Conservation (phyloP, 2,888 invertebrate genomes). For the Ophion slaviceki region DNA sequence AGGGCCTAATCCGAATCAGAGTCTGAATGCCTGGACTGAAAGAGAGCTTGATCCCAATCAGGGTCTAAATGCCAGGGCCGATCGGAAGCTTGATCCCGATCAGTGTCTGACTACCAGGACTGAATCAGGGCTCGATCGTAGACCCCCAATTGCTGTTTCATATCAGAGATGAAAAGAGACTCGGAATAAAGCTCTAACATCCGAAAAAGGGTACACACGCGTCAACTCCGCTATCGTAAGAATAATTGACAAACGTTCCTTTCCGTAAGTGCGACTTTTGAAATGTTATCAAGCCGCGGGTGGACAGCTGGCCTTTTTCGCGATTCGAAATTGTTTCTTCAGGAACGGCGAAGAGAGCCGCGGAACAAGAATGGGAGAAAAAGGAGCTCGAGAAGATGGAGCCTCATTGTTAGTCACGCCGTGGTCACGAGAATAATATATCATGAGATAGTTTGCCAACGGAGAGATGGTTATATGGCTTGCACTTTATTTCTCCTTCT, state of each 20-base stretch:
- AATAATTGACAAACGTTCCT: background rate
- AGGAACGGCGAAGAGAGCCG: background rate
- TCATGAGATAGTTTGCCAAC: conserved; percentile 73
- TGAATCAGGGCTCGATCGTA: background rate
- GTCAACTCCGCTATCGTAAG: background rate
- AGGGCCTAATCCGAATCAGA: background rate
- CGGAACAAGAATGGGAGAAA: background rate
- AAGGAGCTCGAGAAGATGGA: conserved; percentile 31
- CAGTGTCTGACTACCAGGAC: background rate
- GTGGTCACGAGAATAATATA: conserved; percentile 73
- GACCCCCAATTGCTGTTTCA: too few relatives aligned
- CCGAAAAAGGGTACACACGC: too few relatives aligned
- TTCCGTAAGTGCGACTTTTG: background rate
- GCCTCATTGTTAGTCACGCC: conserved; percentile 71
- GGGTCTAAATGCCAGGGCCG: background rate
- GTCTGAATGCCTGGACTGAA: background rate
- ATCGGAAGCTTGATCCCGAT: background rate
- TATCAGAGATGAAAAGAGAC: too few relatives aligned
- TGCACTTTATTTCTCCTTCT: conserved; percentile 67
- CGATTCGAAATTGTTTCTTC: conserved; percentile 20
- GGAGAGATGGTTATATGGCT: conserved; percentile 64
- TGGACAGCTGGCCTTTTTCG: background rate
- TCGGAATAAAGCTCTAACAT: background rate
- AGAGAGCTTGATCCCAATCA: background rate
- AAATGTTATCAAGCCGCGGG: background rate